These are phyloP conservation scores for Platichthys flesus DNA, from an alignment of 2,113 vertebrate species.

Conservation along the genomic window DNA sequence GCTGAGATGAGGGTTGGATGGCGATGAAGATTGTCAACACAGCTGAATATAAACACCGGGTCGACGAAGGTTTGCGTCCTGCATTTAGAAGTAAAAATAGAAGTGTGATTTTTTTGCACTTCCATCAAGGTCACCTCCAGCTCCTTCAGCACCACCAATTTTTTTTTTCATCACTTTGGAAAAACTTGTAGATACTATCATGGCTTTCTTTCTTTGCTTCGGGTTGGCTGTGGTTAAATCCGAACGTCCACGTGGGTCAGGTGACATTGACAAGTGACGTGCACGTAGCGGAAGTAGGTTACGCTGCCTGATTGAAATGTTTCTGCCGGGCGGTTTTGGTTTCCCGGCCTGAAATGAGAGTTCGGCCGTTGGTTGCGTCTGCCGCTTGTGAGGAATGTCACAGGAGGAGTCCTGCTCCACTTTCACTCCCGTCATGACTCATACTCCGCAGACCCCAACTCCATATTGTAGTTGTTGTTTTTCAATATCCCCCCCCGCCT, in stretches of 20 bases:
- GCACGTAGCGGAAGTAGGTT: background rate
- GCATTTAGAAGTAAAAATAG: background rate
- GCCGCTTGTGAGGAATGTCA: slow-evolving; percentile 26
- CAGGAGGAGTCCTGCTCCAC: slow-evolving; percentile 13
- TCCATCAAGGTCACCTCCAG: slow-evolving; percentile 17
- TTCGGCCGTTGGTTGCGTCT: slow-evolving; percentile 11
- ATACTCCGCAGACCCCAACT: slow-evolving; percentile 42
- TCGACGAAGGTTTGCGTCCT: background rate
- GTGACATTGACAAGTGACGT: background rate
- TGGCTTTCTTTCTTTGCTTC: background rate
- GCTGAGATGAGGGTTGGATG: background rate
- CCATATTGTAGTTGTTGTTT: slow-evolving; percentile 40
- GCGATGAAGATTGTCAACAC: background rate
- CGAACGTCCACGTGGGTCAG: background rate
- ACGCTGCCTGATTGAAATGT: slow-evolving; percentile 29
- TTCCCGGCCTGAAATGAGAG: slow-evolving; percentile 19
- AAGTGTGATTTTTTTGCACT: slow-evolving; percentile 2
- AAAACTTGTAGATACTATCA: background rate
- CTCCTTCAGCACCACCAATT: background rate
- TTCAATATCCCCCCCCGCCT: background rate
- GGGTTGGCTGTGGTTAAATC: background rate
- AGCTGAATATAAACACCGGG: background rate
- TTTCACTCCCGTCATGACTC: slow-evolving; percentile 54
- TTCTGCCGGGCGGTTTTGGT: slow-evolving; percentile 1
- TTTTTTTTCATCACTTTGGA: background rate